Percentiles rank a stretch among this genome's conserved stretches.
These are phyloP conservation scores for Orchesella cincta DNA, from an alignment of 1,140 invertebrate species.

Conservation along the genomic window DNA sequence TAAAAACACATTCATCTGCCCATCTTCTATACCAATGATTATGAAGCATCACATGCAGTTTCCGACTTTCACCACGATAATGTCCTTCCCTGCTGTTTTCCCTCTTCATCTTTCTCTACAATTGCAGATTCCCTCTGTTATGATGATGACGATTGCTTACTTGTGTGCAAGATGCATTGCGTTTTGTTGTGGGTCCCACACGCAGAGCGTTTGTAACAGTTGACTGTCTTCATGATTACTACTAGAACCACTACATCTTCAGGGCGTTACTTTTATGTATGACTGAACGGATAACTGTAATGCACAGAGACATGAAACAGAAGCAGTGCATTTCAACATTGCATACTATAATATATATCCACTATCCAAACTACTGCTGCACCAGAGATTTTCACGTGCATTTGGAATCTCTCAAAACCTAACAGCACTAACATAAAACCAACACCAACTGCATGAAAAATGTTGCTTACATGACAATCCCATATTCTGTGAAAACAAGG, in stretches of 20 bases:
- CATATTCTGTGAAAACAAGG: constrained; percentile 19
- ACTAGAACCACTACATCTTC: too few relatives aligned
- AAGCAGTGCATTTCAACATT: background rate
- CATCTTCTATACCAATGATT: background rate
- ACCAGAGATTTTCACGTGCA: too few relatives aligned
- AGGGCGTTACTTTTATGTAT: background rate
- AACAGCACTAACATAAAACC: too few relatives aligned
- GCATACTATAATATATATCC: too few relatives aligned
- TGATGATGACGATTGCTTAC: too few relatives aligned
- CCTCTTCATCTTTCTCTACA: background rate
- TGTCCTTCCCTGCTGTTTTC: constrained; percentile 13
- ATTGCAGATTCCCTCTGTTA: background rate
- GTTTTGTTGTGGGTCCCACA: background rate
- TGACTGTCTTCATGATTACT: too few relatives aligned
- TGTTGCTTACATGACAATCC: constrained; percentile 14
- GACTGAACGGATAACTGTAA: background rate
- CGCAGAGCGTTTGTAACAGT: background rate
- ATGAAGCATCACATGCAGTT: background rate
- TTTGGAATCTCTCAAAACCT: too few relatives aligned
- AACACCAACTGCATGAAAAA: background rate
- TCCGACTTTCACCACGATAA: constrained; percentile 18
- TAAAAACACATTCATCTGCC: background rate
- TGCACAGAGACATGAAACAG: background rate
- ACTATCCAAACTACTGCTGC: too few relatives aligned
- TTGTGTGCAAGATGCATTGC: background rate